These are phyloP conservation scores for Pogonocherus hispidulus DNA, from an alignment of 2,888 invertebrate species.

Conservation along the genomic window DNA sequence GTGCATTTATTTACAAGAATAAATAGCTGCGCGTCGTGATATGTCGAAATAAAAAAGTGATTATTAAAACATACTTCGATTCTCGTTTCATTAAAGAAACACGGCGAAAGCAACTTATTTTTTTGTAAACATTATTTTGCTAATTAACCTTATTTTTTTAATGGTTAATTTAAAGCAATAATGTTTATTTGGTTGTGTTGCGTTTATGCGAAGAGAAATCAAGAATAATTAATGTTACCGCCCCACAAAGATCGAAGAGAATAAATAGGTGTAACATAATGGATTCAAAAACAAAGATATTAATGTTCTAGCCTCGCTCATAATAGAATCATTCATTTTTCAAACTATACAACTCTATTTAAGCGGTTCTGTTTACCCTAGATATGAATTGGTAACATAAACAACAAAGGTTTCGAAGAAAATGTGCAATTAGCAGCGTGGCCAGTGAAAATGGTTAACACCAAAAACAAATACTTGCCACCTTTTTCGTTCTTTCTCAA, in stretches of 20 bases:
- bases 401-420: conserved; percentile 17
- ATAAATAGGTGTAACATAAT: not conserved
- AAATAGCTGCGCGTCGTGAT: not conserved
- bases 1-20: not conserved
- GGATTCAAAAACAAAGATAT: not conserved
- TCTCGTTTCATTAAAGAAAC: not conserved
- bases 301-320: not conserved
- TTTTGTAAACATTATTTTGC: not conserved
- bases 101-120: not conserved
- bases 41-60: not conserved
- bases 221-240: no score
- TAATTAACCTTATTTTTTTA: no score
- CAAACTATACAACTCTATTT: conserved; percentile 3
- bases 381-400: conserved; percentile 17
- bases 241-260: no score
- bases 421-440: conserved; percentile 5
- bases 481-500: conserved; percentile 10
- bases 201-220: no score
- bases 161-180: no score
- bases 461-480: conserved; percentile 7
- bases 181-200: no score
- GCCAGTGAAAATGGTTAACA: not conserved
- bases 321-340: not conserved
- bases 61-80: not conserved
- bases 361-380: not conserved